These are phyloP conservation scores for Bagarius yarrelli DNA, from an alignment of 2,113 vertebrate species.

Conservation along the genomic window DNA sequence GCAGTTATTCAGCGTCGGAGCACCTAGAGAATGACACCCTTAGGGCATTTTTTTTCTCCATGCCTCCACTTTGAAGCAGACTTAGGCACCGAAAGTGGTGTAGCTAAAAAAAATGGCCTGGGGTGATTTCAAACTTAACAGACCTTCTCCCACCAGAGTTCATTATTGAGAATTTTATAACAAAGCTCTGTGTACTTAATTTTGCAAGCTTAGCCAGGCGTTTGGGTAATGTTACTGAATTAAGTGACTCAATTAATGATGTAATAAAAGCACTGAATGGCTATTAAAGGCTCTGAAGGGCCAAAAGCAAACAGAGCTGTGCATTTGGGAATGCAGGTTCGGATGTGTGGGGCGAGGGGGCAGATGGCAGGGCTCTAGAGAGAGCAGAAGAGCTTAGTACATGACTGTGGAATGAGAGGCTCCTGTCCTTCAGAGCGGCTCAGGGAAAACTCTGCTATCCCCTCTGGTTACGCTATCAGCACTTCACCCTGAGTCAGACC, in stretches of 20 bases:
- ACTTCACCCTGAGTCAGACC: conserved; percentile 45
- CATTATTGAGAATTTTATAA: conserved; percentile 91
- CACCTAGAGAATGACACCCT: conserved; percentile 60
- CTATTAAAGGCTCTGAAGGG: conserved; percentile 79
- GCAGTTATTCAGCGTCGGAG: conserved; percentile 53
- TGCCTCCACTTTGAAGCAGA: conserved; percentile 76
- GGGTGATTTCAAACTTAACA: conserved; percentile 89
- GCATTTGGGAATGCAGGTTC: conserved; percentile 50
- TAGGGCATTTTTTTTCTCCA: conserved; percentile 69
- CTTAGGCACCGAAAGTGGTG: conserved; percentile 76
- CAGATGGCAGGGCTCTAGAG: conserved; percentile 34
- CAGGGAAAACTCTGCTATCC: conserved; percentile 56
- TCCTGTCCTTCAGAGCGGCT: conserved; percentile 60
- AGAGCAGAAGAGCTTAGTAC: background rate
- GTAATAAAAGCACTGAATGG: conserved; percentile 81
- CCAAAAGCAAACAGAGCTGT: conserved; percentile 70
- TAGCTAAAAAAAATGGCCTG: conserved; percentile 79
- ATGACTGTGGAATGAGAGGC: conserved; percentile 41
- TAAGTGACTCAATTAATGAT: conserved; percentile 84
- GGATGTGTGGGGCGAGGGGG: conserved; percentile 58
- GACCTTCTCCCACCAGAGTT: conserved; percentile 90
- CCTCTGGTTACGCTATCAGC: conserved; percentile 73
- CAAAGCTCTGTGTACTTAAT: conserved; percentile 86
- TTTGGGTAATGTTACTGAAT: conserved; percentile 80
- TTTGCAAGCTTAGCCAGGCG: conserved; percentile 83